Evolutionary conservation across 2,888 invertebrate species (phyloP), one percentile per base, ranked within the genome.

Genomic region (Nemotelus nigrinus): DNA sequence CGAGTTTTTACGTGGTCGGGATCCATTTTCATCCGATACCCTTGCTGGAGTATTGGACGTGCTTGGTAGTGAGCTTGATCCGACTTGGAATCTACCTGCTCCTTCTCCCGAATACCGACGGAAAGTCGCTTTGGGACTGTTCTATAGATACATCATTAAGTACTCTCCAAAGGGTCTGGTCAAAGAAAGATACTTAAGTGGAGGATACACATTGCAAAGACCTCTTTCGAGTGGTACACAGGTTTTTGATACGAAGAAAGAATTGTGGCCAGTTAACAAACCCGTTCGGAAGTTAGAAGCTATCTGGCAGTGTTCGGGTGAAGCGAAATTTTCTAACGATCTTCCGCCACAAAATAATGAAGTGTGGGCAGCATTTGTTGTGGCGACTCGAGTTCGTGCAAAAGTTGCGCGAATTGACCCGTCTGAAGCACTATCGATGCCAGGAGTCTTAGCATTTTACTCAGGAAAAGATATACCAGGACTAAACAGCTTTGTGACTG

Each of bases 291-390:
- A 96, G 85, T 81, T 93, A 48, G 95, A 94, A 86, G 92, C 92
- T 0, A 84, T 92, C 4, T 88, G 90, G 58, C 92, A 92, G 82
- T 90, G 91, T 80, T 88, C 90, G 82, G 96, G 96, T 0, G 94
- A 94, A 85, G 94, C 94, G 0, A 89, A 91, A 77, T 97, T 93
- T 85, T 88, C 92, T 25, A 93, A 93, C 83, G 96, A 96, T 84
- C 88, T 93, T 45, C 91, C 92, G 41, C 88, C 88, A 0, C 88
- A 90, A 68, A 89, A 89, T 0, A 88, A 90, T 79, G 93, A 96
- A 87, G 89, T 95, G 0, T 87, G 85, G 85, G 85, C 84, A 0
- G 90, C 90, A 0, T 92, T 94, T 80, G 93, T 94, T 2, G 83
- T 89, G 3, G 89, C 92, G 0, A 91, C 89, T 45, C 84, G 82